phyloP scores from a whole-genome alignment of 2,797 vertebrate genomes.

The Sparus aurata region DNA sequence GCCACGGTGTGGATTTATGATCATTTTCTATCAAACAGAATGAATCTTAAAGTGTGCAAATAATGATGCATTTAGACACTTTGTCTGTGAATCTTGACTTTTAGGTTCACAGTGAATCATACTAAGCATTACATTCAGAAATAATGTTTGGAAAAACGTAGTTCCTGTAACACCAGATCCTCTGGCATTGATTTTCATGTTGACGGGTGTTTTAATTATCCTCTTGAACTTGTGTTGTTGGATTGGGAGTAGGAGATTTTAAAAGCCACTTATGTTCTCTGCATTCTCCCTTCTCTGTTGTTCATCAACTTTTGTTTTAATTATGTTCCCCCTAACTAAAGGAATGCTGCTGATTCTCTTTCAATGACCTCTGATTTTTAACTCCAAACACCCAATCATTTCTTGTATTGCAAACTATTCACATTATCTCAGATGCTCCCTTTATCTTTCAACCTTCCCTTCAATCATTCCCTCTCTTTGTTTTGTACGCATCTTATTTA shows the following conservation, averaged over 20 bases:
- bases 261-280: not conserved
- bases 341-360: conserved; percentile 32
- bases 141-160: not conserved
- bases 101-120: not conserved
- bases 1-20: not conserved
- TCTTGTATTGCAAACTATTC: conserved; percentile 6
- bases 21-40: not conserved
- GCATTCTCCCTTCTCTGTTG: not conserved
- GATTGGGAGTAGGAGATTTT: conserved; percentile 10
- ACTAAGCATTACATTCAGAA: not conserved
- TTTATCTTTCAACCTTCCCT: not conserved
- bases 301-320: conserved; percentile 6
- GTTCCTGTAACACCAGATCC: not conserved
- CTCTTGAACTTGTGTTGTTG: not conserved
- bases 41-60: not conserved
- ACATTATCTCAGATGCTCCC: not conserved
- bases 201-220: not conserved
- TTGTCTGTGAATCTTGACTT: not conserved
- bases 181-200: not conserved
- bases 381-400: conserved; percentile 31
- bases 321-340: not conserved
- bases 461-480: not conserved
- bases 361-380: conserved; percentile 34
- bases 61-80: not conserved
- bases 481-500: not conserved